These are phyloP conservation scores for Mycetomoellerius zeteki DNA, from an alignment of 1,140 invertebrate species.

Conservation along the genomic window DNA sequence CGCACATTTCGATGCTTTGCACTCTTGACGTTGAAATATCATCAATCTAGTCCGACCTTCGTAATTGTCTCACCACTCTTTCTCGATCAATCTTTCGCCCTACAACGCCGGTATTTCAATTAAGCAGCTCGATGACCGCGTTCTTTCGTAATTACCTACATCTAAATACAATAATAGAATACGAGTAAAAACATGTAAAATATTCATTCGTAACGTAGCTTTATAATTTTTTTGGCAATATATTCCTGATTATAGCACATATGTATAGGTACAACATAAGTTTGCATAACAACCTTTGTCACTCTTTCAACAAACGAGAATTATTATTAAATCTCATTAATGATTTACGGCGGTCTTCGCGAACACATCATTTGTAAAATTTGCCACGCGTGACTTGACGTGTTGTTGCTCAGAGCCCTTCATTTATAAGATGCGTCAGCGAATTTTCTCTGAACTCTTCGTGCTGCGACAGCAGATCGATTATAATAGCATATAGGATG, in stretches of 20 bases:
- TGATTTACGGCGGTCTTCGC: slow-evolving; percentile 25
- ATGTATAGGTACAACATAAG: background rate
- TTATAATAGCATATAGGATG: slow-evolving; percentile 28
- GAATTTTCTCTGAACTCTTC: slow-evolving; percentile 14
- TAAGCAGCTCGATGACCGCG: slow-evolving; percentile 24
- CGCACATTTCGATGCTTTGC: slow-evolving; percentile 16
- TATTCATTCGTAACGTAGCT: background rate
- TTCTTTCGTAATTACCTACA: slow-evolving; percentile 37
- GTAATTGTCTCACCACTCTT: slow-evolving; percentile 48
- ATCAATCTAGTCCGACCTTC: slow-evolving; percentile 44
- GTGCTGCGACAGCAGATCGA: slow-evolving; percentile 27
- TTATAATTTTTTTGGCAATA: background rate
- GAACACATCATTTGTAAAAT: slow-evolving; percentile 47
- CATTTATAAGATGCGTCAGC: slow-evolving; percentile 58
- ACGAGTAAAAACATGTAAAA: background rate
- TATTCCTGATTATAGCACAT: background rate
- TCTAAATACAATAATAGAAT: background rate
- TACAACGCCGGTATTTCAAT: slow-evolving; percentile 43
- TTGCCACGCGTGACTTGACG: slow-evolving; percentile 31
- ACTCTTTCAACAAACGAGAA: background rate
- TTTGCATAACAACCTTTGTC: slow-evolving; percentile 3
- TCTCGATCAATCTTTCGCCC: slow-evolving; percentile 35
- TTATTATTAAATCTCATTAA: slow-evolving; percentile 50
- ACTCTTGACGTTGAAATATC: slow-evolving; percentile 49
- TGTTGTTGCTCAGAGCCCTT: slow-evolving; percentile 34